Evolutionary conservation across 2,797 vertebrate species (phyloP), one percentile per base, ranked within the genome.

Genomic region (Myotis daubentonii): DNA sequence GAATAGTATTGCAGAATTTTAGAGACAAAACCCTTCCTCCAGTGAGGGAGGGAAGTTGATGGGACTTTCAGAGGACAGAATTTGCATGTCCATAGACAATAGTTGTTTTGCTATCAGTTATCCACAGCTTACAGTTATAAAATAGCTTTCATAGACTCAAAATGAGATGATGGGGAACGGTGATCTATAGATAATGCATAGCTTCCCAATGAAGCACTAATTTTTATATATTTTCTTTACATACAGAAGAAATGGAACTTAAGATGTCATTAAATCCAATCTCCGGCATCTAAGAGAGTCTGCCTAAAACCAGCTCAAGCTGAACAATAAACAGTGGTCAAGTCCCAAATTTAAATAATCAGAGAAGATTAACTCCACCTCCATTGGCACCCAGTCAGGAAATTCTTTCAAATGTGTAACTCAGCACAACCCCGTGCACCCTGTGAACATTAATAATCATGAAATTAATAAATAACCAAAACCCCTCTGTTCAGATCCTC

Each of bases 361-460:
- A 72, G 65, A 81, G 38, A 97, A 94, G 33, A 60, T 15, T 11
- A 85, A 60, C 57, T 70, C 44, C 12, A 41, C 55, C 57, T 83
- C 75, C 33, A 19, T 9, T 68, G 79, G n/a, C 13, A 84, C 11
- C 41, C 6, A 47, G 70, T 57, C 78, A 74, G 47, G 49, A 94
- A 87, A 94, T 93, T 81, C 66, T 88, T 74, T 92, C 71, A 90
- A 75, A 92, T 92, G n/a, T 87, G 11, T 19, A 51, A 57, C 65
- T 93, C 71, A 28, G 12, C 38, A 49, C 36, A 82, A 49, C 13
- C 8, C 25, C 10, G 1, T 36, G 36, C 0, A 72, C 75, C 22
- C 79, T 91, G 66, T 65, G 19, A 71, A 44, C 49, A 83, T 89
- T 71, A 89, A 90, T 92, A 94, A 92, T 90, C 49, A 94, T 78